These are phyloP conservation scores for Malachius bipustulatus DNA, from an alignment of 2,888 invertebrate species.

Conservation along the genomic window DNA sequence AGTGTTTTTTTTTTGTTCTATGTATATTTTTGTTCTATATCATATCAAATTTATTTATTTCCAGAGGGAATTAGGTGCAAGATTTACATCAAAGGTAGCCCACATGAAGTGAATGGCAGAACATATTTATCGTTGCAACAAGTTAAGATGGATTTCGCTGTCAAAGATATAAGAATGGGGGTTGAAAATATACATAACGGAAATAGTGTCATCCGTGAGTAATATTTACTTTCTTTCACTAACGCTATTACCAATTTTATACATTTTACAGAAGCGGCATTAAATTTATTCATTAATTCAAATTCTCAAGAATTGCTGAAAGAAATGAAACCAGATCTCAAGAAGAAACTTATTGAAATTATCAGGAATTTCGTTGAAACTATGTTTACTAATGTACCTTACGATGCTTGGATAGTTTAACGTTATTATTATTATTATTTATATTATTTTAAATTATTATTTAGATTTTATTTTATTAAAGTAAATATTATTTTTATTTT, in stretches of 20 bases:
- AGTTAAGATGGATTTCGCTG: constrained; percentile 76
- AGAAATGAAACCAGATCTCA: constrained; percentile 78
- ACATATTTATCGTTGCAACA: constrained; percentile 60
- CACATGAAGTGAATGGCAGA: constrained; percentile 48
- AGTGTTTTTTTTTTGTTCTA: too few relatives aligned
- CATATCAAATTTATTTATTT: too few relatives aligned
- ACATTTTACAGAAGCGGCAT: constrained; percentile 58
- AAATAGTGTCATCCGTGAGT: constrained; percentile 69
- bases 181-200: constrained; percentile 74
- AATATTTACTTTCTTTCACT: neutral
- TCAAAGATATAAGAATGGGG: constrained; percentile 72
- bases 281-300: constrained; percentile 77
- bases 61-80: constrained; percentile 74
- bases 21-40: too few relatives aligned
- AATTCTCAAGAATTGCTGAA: constrained; percentile 73
- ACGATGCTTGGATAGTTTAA: constrained; percentile 58
- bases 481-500: too few relatives aligned
- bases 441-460: too few relatives aligned
- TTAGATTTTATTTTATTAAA: too few relatives aligned
- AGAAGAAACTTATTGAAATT: constrained; percentile 60
- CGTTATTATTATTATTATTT: constrained; percentile 4
- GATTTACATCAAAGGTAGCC: constrained; percentile 65
- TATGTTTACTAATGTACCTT: constrained; percentile 63
- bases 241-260: constrained; percentile 13
- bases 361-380: constrained; percentile 66